phyloP scores from a whole-genome alignment of 1,140 invertebrate species.

The Bombus pascuorum region DNA sequence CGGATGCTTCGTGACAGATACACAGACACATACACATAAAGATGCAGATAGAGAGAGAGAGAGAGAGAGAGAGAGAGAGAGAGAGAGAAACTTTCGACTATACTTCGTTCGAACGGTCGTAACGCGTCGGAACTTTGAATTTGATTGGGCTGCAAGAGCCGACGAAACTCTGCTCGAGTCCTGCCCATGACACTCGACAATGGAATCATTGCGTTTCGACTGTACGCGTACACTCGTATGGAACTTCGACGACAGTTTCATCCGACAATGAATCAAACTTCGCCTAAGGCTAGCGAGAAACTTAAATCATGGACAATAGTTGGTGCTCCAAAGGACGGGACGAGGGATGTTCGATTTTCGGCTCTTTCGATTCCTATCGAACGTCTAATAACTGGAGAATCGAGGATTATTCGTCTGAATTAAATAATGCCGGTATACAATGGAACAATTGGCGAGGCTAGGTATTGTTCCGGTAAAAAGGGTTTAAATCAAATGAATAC shows the following conservation, averaged over 20 bases:
- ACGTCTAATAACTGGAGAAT: neutral
- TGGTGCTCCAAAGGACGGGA: neutral
- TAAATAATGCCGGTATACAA: neutral
- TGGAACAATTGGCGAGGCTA: neutral
- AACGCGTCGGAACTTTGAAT: conserved; percentile 10
- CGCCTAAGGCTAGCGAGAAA: neutral
- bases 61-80: neutral
- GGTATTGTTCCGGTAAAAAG: neutral
- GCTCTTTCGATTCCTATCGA: neutral
- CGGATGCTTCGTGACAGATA: neutral
- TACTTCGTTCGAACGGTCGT: neutral
- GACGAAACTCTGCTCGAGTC: neutral
- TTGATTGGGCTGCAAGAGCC: neutral
- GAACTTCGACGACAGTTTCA: conserved; percentile 22
- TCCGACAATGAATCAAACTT: conserved; percentile 16
- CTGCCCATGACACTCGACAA: neutral
- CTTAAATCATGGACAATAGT: conserved; percentile 26
- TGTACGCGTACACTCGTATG: neutral
- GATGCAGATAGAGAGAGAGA: neutral
- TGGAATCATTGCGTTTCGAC: neutral
- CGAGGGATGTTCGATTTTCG: neutral
- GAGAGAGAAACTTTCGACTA: neutral
- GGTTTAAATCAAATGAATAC: neutral
- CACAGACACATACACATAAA: neutral
- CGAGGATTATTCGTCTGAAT: neutral